phyloP scores from a whole-genome alignment of 92 coral and sea anemone genomes.

The Pocillopora grandis region DNA sequence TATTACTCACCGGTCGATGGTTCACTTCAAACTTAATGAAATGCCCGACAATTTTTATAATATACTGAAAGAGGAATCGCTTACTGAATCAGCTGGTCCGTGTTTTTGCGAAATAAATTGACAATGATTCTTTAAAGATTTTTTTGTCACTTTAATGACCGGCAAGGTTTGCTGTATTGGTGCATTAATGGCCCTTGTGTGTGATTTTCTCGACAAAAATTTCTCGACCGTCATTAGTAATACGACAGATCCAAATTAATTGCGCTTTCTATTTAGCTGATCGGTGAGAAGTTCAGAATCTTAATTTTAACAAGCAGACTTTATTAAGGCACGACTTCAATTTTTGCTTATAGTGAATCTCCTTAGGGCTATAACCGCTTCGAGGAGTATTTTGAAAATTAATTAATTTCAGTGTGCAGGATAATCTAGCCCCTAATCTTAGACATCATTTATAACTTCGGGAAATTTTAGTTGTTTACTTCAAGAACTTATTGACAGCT shows the following conservation, averaged over 20 bases:
- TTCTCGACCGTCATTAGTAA: background rate
- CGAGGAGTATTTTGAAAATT: background rate
- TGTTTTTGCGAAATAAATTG: background rate
- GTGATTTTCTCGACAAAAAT: background rate
- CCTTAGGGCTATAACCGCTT: background rate
- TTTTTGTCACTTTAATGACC: background rate
- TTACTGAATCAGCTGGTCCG: background rate
- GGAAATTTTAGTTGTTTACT: background rate
- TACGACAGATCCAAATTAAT: background rate
- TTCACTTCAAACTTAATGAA: too few species aligned
- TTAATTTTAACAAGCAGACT: background rate
- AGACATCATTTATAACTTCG: background rate
- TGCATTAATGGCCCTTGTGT: slow-evolving; percentile 1
- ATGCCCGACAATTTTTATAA: too few species aligned
- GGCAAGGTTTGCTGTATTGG: background rate
- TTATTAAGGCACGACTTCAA: background rate
- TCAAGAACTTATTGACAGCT: background rate
- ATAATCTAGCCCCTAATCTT: background rate
- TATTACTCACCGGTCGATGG: too few species aligned
- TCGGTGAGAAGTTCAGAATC: background rate
- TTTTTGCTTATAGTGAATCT: background rate
- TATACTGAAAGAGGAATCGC: background rate
- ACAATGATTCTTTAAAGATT: background rate
- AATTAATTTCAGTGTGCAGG: background rate
- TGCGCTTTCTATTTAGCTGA: background rate